A percentile compares a stretch with the other conserved stretches of the same genome.
Conservation (phyloP, 2,113 vertebrate genomes). For the Neomonachus schauinslandi region DNA sequence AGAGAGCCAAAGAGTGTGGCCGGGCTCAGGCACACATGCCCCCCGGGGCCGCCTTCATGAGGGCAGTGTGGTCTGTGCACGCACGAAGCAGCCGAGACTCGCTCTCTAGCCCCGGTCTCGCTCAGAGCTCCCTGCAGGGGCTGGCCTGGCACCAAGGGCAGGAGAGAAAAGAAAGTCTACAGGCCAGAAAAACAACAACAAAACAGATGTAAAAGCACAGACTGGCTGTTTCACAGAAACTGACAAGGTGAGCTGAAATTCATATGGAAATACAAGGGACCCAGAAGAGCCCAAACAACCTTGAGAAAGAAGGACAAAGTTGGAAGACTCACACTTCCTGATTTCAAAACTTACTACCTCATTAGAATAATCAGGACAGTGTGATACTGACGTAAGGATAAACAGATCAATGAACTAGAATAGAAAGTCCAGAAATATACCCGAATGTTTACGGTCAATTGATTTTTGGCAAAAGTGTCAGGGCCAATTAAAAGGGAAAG, state of each 20-base stretch:
- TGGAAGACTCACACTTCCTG: background rate
- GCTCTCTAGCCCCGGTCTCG: background rate
- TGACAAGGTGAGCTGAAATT: background rate
- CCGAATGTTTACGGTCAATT: background rate
- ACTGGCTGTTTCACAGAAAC: background rate
- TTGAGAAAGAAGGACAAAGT: background rate
- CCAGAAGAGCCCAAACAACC: background rate
- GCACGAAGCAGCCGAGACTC: rapidly evolving
- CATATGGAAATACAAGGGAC: background rate
- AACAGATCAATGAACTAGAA: background rate
- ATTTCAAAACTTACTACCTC: background rate
- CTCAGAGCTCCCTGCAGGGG: background rate
- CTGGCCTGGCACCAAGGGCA: background rate
- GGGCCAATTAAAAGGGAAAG: background rate
- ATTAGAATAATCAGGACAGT: background rate
- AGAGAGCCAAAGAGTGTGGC: background rate
- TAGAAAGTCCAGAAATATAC: background rate
- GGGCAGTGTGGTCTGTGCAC: no score
- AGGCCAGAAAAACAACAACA: background rate
- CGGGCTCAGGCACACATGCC: background rate
- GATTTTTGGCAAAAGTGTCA: background rate
- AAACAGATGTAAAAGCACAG: background rate
- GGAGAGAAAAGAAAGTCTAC: background rate
- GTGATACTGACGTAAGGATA: background rate
- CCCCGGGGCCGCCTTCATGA: background rate